Evolutionary conservation across 2,888 invertebrate genomes (phyloP).

Genomic region (Oxytorus armatus): DNA sequence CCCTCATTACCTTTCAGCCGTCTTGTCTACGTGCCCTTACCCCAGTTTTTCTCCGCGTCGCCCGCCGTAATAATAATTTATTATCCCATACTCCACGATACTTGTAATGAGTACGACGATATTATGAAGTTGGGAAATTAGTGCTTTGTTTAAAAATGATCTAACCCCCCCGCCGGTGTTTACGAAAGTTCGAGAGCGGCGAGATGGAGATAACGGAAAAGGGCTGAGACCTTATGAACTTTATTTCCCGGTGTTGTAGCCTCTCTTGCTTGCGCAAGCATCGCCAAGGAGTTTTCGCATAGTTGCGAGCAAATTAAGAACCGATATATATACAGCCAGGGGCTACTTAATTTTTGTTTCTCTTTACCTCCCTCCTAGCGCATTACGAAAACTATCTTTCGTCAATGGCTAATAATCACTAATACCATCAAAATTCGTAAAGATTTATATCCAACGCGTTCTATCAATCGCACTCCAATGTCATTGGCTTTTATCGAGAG

Average conservation of each 20-base stretch:
- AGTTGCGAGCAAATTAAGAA: constrained; percentile 63
- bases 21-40: constrained; percentile 35
- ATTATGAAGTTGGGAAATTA: constrained; percentile 80
- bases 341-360: constrained; percentile 47
- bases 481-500: constrained; percentile 18
- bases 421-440: not conserved
- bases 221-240: constrained; percentile 54
- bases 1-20: constrained; percentile 50
- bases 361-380: not conserved
- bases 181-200: constrained; percentile 51
- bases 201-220: constrained; percentile 39
- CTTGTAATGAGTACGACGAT: constrained; percentile 78
- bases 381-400: constrained; percentile 3
- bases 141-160: constrained; percentile 84
- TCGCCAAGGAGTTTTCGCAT: constrained; percentile 55
- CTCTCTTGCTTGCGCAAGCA: constrained; percentile 7
- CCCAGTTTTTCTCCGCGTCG: constrained; percentile 37
- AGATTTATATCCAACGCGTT: constrained; percentile 18
- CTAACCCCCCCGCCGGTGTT: constrained; percentile 68
- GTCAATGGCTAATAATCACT: not conserved
- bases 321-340: constrained; percentile 28
- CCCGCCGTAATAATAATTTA: constrained; percentile 82
- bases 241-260: constrained; percentile 40
- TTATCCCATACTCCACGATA: constrained; percentile 75
- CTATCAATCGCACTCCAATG: constrained; percentile 27